These are phyloP conservation scores for Parambassis ranga DNA, from an alignment of 2,797 vertebrate species.

Conservation along the genomic window DNA sequence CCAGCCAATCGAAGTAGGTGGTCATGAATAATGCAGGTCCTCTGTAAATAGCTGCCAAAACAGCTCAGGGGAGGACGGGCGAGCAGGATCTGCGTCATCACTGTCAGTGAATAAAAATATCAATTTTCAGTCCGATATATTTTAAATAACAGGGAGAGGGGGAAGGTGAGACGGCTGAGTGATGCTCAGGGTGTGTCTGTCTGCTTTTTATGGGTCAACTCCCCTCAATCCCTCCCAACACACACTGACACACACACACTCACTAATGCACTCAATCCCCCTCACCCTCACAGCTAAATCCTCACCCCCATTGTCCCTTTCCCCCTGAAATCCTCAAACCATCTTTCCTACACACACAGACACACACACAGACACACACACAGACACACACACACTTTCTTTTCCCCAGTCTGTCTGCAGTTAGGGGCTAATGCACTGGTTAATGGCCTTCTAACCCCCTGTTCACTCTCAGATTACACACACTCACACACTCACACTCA, in stretches of 20 bases:
- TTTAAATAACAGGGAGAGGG: conserved; percentile 24
- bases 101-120: not conserved
- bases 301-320: conserved; percentile 68
- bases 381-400: conserved; percentile 1
- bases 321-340: conserved; percentile 59
- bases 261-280: conserved; percentile 69
- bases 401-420: conserved; percentile 38
- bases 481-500: not conserved
- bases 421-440: conserved; percentile 65
- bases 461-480: conserved; percentile 72
- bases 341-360: conserved; percentile 9
- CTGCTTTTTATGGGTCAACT: conserved; percentile 70
- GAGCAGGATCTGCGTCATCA: no score
- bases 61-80: no score
- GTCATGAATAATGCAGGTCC: no score
- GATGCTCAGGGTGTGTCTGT: conserved; percentile 41
- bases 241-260: conserved; percentile 51
- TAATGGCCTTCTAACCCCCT: conserved; percentile 64
- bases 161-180: conserved; percentile 17
- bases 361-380: conserved; percentile 2
- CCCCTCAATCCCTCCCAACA: conserved; percentile 53
- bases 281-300: conserved; percentile 58
- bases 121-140: not conserved
- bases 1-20: no score
- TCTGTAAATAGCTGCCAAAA: no score